Base-by-base conservation (phyloP, 2,797 vertebrate genomes). In the Varecia variegata region DNA sequence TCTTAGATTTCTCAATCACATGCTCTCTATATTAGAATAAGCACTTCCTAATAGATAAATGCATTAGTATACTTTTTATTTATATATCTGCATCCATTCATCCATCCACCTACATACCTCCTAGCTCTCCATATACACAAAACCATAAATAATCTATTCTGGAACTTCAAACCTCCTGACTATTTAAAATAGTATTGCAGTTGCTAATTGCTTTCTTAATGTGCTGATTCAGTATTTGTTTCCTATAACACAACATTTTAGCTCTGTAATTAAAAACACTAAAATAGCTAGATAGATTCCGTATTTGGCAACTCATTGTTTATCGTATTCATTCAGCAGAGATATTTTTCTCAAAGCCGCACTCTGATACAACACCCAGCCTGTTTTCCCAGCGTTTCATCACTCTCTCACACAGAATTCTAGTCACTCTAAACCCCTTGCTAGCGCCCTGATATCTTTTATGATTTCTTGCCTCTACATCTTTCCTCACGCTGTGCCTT, bases 161-260 rank as follows among this genome's bases (percentile, higher is more conserved):
- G 54, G 89, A 94, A 88, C 77, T 90, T 77, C 81, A 90, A 71
- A 50, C 62, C 45, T 81, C 80, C 81, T 93, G 67, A 76, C 73
- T 95, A 67, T 83, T 77, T 76, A n/a, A 96, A 96, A 56, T 27
- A 96, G 58, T 97, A 54, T 77, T 83, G 38, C 88, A 97, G 47
- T 77, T 80, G 38, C 88, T 90, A 95, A 83, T 85, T 32, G 21
- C 65, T 91, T 32, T 96, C 89, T 97, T 92, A 95, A 52, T 71
- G 50, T 88, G 94, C 81, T 92, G 82, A 95, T 73, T 97, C 73
- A 94, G 86, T 38, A 3, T 97, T 95, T 43, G 79, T 97, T 97
- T 98, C 70, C 90, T 97, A 1, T 84, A 45, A 89, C 97, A 43
- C 45, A 90, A 81, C 62, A 81, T 88, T 98, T 94, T 79, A 68